Conservation (phyloP, 2,888 invertebrate species). For the Stegophylla sp. region DNA sequence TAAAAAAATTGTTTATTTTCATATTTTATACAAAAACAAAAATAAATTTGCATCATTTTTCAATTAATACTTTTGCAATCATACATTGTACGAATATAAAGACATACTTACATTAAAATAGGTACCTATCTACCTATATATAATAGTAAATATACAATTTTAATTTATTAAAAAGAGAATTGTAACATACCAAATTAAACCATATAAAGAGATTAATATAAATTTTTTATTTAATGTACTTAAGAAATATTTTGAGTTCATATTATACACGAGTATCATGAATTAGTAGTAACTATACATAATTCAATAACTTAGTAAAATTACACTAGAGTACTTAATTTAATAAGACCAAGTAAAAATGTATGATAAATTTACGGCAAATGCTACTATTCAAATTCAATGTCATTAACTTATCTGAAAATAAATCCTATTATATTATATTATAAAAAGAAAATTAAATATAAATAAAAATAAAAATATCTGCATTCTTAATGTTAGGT, state of each 20-base stretch:
- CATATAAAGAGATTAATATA: neutral
- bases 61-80: neutral
- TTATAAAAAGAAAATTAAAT: conserved; percentile 3
- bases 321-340: neutral
- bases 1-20: neutral
- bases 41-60: neutral
- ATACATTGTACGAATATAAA: neutral
- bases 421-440: neutral
- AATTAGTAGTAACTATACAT: neutral
- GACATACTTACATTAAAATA: neutral
- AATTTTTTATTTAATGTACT: neutral
- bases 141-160: neutral
- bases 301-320: neutral
- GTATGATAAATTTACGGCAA: neutral
- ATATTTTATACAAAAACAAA: neutral
- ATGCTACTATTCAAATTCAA: neutral
- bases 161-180: neutral
- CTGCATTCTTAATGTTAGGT: too few relatives aligned
- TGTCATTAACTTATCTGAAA: conserved; percentile 3
- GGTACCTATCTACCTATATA: neutral
- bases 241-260: neutral
- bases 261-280: neutral
- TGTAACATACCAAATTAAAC: neutral
- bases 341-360: conserved; percentile 22
- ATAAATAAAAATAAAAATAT: neutral